phyloP scores from a whole-genome alignment of 2,888 invertebrate species.

The Laspeyria flexula region DNA sequence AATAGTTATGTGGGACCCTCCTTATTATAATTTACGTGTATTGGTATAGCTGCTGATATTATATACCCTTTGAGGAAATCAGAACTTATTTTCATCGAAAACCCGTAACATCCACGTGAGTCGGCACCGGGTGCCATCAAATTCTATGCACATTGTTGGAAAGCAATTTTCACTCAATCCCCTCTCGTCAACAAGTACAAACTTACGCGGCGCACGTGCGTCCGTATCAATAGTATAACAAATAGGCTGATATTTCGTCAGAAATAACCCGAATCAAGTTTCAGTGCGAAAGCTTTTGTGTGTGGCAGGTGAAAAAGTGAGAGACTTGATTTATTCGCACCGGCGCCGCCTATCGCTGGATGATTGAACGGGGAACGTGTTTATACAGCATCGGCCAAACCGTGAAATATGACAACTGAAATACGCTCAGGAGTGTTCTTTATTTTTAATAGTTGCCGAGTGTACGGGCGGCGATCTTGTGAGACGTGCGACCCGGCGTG shows the following conservation, averaged over 20 bases:
- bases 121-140: constrained; percentile 68
- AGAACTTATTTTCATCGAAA: constrained; percentile 39
- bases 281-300: constrained; percentile 84
- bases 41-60: constrained; percentile 30
- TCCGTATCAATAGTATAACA: constrained; percentile 85
- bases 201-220: constrained; percentile 83
- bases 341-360: constrained; percentile 81
- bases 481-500: constrained; percentile 55
- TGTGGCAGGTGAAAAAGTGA: constrained; percentile 86
- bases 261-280: constrained; percentile 86
- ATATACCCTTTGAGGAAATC: constrained; percentile 29
- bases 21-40: constrained; percentile 24
- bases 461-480: constrained; percentile 46
- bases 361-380: constrained; percentile 84
- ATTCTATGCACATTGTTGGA: constrained; percentile 82
- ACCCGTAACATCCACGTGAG: constrained; percentile 39
- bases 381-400: constrained; percentile 78
- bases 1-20: constrained; percentile 9
- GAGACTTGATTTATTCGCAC: constrained; percentile 83
- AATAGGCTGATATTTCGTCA: constrained; percentile 86
- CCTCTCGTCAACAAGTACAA: constrained; percentile 83
- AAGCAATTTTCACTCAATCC: constrained; percentile 84
- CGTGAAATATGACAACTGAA: constrained; percentile 80
- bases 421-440: constrained; percentile 56
- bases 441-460: constrained; percentile 50